These are phyloP conservation scores for Liolophura sinensis DNA, from an alignment of 1,140 invertebrate genomes.

Conservation along the genomic window DNA sequence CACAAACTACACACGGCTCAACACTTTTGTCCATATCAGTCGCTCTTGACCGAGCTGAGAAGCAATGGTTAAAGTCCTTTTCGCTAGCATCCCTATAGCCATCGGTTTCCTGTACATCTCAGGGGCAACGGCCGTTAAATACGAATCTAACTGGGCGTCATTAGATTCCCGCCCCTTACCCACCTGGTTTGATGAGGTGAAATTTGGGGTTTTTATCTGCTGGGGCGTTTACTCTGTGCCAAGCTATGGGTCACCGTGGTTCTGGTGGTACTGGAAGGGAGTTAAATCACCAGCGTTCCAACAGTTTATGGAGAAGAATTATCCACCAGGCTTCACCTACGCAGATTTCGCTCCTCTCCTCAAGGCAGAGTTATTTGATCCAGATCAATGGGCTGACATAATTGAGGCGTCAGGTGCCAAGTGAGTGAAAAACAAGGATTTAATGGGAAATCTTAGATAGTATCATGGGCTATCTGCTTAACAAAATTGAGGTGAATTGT, in stretches of 20 bases:
- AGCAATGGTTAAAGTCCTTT: constrained; percentile 55
- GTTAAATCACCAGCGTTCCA: not conserved
- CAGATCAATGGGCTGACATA: constrained; percentile 13
- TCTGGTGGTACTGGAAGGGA: constrained; percentile 37
- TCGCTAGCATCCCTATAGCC: constrained; percentile 39
- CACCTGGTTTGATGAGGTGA: constrained; percentile 48
- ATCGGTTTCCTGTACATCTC: no score
- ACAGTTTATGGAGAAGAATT: constrained; percentile 25
- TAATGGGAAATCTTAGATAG: no score
- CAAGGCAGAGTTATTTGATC: constrained; percentile 11
- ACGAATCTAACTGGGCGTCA: constrained; percentile 37
- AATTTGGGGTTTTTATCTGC: constrained; percentile 54
- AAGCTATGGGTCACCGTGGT: constrained; percentile 29
- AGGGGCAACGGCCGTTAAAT: not conserved
- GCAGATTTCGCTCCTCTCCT: constrained; percentile 22
- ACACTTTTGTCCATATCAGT: no score
- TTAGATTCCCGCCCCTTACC: constrained; percentile 47
- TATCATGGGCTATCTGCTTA: no score
- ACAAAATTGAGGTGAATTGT: no score
- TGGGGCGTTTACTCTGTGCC: constrained; percentile 53
- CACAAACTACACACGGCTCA: no score
- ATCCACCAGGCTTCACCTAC: constrained; percentile 23
- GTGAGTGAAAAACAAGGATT: constrained; percentile 9
- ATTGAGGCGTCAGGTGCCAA: constrained; percentile 11
- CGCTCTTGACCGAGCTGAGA: no score